Evolutionary conservation across 1,140 invertebrate genomes (phyloP), one percentile per base, ranked within the genome.

Genomic region (Aphis craccivora): DNA sequence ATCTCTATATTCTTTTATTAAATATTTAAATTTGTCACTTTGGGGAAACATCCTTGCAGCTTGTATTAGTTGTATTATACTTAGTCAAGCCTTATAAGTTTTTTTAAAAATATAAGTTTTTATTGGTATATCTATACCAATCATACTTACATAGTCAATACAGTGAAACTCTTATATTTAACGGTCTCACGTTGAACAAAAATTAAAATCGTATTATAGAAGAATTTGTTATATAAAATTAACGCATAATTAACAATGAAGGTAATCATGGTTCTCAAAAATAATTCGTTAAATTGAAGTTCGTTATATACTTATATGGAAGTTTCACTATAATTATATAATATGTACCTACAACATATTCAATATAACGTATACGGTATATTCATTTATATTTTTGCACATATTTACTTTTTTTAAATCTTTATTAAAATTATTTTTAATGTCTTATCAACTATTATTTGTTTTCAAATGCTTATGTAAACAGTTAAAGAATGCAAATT

Each of bases 391-490:
- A 76, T n/a, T 76, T 18, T n/a, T n/a, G n/a, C 14, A 51, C 48
- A 14, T 84, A 84, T 45, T 84, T 23, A 25, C n/a, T 84, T 25
- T 30, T 25, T 1, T 23, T 30, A 84, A 84, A 84, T 25, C 2
- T n/a, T 40, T 40, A 40, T 40, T 40, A 14, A 43, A 84, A 30
- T 84, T 43, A 43, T 84, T 84, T 84, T 43, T 8, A 40, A 37
- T 37, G 37, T 83, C 40, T 23, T 43, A 35, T 81, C 11, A 84
- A 84, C 37, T 11, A 84, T 40, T 40, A 23, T 25, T 23, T 35
- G 48, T 51, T 88, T 48, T 88, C 45, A 88, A 88, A 45, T 89
- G 87, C 25, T 89, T 25, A 55, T 53, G 25, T 89, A 53, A 89
- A 89, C 35, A 53, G 37, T 53, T 51, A n/a, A 30, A 35, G 30